Conservation (phyloP, 2,113 vertebrate genomes). For the Myotis yumanensis region DNA sequence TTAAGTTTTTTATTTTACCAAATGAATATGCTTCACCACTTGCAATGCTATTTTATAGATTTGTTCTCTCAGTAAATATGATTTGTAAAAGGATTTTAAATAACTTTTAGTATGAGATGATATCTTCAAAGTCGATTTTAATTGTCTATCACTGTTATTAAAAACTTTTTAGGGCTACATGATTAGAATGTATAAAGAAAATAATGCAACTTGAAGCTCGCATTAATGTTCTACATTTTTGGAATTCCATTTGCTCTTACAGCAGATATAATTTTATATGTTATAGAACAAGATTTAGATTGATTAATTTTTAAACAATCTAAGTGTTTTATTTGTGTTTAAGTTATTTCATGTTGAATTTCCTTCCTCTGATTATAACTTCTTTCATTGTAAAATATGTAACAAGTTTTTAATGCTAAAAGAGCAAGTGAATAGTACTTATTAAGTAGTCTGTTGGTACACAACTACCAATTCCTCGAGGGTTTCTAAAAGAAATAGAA, state of each 20-base stretch:
- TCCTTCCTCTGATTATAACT: neutral
- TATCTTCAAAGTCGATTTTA: constrained; percentile 15
- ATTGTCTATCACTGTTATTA: neutral
- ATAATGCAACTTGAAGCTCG: neutral
- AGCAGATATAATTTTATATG: neutral
- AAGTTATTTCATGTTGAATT: neutral
- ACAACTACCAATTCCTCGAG: neutral
- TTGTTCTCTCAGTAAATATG: neutral
- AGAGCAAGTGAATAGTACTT: neutral
- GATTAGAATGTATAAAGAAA: neutral
- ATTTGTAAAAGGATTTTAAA: neutral
- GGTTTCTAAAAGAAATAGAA: neutral
- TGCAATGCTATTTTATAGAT: neutral
- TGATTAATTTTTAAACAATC: neutral
- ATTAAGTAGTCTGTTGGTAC: neutral
- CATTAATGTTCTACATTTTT: neutral
- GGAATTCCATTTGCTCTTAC: neutral
- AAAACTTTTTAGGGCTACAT: neutral
- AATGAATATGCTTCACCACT: neutral
- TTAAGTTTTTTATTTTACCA: neutral
- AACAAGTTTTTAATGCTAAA: neutral
- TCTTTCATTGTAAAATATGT: neutral
- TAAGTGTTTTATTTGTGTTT: neutral
- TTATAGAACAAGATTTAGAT: neutral
- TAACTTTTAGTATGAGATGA: neutral